Base-by-base conservation (phyloP, 2,113 vertebrate species). In the Macrotus californicus region DNA sequence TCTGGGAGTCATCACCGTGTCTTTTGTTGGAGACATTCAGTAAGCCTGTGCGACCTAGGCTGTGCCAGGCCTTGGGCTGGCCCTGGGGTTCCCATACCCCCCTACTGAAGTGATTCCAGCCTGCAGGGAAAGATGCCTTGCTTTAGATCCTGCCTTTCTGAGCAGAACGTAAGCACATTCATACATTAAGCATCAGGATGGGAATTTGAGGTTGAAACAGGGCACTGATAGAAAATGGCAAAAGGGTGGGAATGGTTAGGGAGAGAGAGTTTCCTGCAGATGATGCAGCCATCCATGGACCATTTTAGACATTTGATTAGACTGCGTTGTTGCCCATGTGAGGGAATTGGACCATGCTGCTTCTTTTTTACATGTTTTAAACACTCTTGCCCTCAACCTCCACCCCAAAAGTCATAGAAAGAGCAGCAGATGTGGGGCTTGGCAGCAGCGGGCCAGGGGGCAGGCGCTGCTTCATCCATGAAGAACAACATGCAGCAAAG, bases 261-360 rank as follows among this genome's bases (percentile, higher is more conserved):
- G 29, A 15, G 12, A 12, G 14, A 10, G 52, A 29, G 13, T 72
- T 41, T 81, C 10, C 24, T 59, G 56, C 26, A 75, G 11, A 56
- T 34, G 36, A 69, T 2, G 0, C 54, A 6, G 6, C 52, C 21
- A 22, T 34, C 24, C 66, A 14, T 52, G 34, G 26, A 15, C 13
- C 11, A 41, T 14, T 72, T 69, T 54, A 29, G 36, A 48, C n/a
- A 54, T 41, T 84, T 59, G 70, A 29, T 93, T 92, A 56, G 31
- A 69, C 3, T 0, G 1, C 15, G 3, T 43, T 34, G 18, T 8
- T 9, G 9, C 11, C 14, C 14, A 18, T 14, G 69, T 56, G 7
- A 85, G 75, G 46, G 15, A 13, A 75, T 91, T 24, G 46, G 54
- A 18, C 21, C 12, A 6, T 87, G 11, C 0, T 66, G 0, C 80